These are phyloP conservation scores for Aplysina aerophoba DNA, from an alignment of 37 sponge, comb jelly and placozoan species.

Conservation along the genomic window DNA sequence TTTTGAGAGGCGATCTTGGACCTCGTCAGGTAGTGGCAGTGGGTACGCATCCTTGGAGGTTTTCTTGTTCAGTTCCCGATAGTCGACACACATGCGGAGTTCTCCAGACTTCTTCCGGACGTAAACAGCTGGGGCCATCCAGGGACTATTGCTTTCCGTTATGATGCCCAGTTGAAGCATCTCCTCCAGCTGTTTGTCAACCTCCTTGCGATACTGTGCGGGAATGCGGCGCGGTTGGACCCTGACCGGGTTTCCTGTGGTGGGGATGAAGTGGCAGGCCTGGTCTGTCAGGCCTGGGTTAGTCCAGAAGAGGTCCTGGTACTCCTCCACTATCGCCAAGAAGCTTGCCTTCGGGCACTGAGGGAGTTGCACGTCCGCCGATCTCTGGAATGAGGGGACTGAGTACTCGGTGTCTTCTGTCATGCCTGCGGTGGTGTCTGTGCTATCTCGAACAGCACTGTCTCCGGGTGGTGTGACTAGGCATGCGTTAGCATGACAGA, in stretches of 20 bases:
- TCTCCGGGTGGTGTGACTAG: neutral
- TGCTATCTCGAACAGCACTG: conserved; percentile 31
- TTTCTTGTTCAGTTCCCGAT: conserved; percentile 62
- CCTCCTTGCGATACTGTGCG: conserved; percentile 56
- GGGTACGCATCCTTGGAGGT: conserved; percentile 66
- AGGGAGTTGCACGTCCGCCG: conserved; percentile 19
- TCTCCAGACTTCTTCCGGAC: conserved; percentile 64
- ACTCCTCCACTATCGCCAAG: conserved; percentile 8
- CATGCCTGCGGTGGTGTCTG: neutral
- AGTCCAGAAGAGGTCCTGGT: conserved; percentile 38
- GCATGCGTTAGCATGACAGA: neutral
- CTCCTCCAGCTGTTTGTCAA: conserved; percentile 42
- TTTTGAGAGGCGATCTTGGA: conserved; percentile 66
- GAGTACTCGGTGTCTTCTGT: conserved; percentile 33
- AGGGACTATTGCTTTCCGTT: conserved; percentile 61
- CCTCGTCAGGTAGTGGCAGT: conserved; percentile 69
- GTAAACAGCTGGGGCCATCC: conserved; percentile 74
- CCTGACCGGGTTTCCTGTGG: conserved; percentile 39
- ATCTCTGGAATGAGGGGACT: conserved; percentile 24
- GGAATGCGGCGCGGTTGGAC: conserved; percentile 61
- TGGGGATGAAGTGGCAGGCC: conserved; percentile 40
- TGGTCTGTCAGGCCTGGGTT: conserved; percentile 48
- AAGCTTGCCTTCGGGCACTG: conserved; percentile 2
- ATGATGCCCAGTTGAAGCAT: conserved; percentile 73
- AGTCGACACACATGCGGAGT: conserved; percentile 62